Evolutionary conservation across 35 echinoderm and acorn worm genomes (phyloP), one percentile per base, ranked within the genome.

Genomic region (Ptychodera flava): DNA sequence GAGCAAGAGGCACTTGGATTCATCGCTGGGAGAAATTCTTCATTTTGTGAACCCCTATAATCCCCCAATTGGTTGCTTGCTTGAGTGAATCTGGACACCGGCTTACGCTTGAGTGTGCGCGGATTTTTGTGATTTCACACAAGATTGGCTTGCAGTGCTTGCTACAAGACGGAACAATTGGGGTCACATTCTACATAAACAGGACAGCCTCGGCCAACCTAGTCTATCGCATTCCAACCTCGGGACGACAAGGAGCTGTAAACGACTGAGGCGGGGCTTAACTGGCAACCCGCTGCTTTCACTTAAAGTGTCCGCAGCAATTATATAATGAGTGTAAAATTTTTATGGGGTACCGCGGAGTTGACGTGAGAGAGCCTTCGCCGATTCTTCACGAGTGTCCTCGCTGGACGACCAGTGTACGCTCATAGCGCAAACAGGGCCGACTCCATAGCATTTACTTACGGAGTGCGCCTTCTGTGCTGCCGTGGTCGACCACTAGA

Each of bases 51-150:
- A 64, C 6, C 6, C 45, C 45, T 22, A 22, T 64, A 64, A 64
- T 64, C 45, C 45, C 22, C 45, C 45, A 64, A 64, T 64, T 64
- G 45, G 22, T 22, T 64, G 6, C 45, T 6, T 64, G 45, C 6
- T 64, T 64, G 45, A 64, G 45, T 64, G 45, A 64, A 64, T 22
- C 45, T 64, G 45, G 45, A 64, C 45, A 64, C 6, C 45, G 45
- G 45, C 45, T 64, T 64, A 64, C 45, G 45, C 45, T 12, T 64
- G 45, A 64, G 45, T 64, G 45, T 64, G 22, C 45, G 6, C 45
- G 45, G 45, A 64, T 64, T 64, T 64, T 64, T 64, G 45, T 64
- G 45, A 64, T 64, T 64, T 64, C 45, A 64, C 45, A 64, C 45
- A 64, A 64, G 45, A 64, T 64, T 64, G 45, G 45, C 45, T 64